Evolutionary conservation across 2,113 vertebrate species (phyloP).

Genomic region (Reinhardtius hippoglossoides): DNA sequence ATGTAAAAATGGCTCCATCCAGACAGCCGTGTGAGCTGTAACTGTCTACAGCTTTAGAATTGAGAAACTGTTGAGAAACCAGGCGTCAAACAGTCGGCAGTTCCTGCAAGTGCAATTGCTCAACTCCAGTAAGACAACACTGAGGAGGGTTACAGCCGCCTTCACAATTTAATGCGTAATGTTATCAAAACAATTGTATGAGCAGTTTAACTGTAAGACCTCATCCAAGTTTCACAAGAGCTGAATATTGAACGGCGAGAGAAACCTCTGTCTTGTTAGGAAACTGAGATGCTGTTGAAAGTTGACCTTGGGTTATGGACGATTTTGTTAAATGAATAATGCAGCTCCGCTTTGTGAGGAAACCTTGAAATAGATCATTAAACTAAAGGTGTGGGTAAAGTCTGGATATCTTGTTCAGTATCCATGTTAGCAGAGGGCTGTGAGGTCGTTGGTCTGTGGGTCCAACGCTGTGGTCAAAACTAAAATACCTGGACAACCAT

Average conservation of each 20-base stretch:
- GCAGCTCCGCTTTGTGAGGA: not conserved
- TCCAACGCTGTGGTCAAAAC: not conserved
- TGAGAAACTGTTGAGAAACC: slow-evolving; percentile 35
- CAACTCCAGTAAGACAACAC: slow-evolving; percentile 33
- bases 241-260: not conserved
- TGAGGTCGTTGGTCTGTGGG: too few species aligned
- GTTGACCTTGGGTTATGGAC: not conserved
- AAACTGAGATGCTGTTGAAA: not conserved
- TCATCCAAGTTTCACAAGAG: not conserved
- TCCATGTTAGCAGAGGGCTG: not conserved
- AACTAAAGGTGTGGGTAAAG: not conserved
- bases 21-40: slow-evolving; percentile 7
- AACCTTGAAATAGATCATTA: not conserved
- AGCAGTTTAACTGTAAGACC: not conserved
- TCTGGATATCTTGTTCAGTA: not conserved
- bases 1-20: slow-evolving; percentile 16
- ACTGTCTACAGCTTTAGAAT: slow-evolving; percentile 32
- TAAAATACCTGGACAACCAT: not conserved
- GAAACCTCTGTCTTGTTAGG: not conserved
- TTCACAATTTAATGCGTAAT: not conserved
- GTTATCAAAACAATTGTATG: not conserved
- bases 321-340: slow-evolving; percentile 13
- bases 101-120: slow-evolving; percentile 41
- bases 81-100: slow-evolving; percentile 36
- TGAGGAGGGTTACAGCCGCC: not conserved